Base-by-base conservation (phyloP, 2,797 vertebrate species). In the Diceros bicornis region DNA sequence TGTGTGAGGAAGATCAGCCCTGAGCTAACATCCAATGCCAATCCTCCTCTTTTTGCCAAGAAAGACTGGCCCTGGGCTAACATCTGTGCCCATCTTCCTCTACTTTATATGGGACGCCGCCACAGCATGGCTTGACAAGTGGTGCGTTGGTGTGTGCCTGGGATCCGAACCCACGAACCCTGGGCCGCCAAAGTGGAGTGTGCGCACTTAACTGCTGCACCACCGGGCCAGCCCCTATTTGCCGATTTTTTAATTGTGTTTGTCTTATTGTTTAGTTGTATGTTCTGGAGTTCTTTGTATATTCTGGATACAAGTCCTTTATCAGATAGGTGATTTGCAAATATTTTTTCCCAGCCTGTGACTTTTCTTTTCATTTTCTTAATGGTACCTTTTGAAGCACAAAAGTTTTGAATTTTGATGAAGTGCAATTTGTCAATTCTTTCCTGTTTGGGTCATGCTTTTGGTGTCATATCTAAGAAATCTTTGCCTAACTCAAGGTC, bases 351-450 rank as follows among this genome's bases (percentile, higher is more conserved):
- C 44, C 17, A 87, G 34, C 17, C 37, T 82, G 18, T 87, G 55
- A 34, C 75, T 69, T 92, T 27, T 82, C 68, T 62, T 93, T 93
- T 71, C 47, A 82, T 94, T 82, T 94, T 92, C 66, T 74, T 82
- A 78, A 78, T 78, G 20, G 20, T 69, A 16, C 86, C 34, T 95
- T 84, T 75, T 64, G 77, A 94, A 92, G 50, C 32, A 16, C 29
- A 50, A 13, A 87, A 68, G 66, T 61, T 92, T 79, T 88, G 71
- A 66, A 57, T 96, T 91, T 84, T 89, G 32, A 41, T 77, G 7
- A 95, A 57, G 52, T 93, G 3, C 23, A 50, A 1, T 91, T 61
- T 95, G 34, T 89, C 21, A 88, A 12, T 82, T 79, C 59, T 95
- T 93, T 25, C 20, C 37, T 64, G 69, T 89, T 86, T 89, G 32